A percentile compares a stretch with the other conserved stretches of the same genome.
phyloP scores from a whole-genome alignment of 2,888 invertebrate genomes.

The Gryllus longicercus region DNA sequence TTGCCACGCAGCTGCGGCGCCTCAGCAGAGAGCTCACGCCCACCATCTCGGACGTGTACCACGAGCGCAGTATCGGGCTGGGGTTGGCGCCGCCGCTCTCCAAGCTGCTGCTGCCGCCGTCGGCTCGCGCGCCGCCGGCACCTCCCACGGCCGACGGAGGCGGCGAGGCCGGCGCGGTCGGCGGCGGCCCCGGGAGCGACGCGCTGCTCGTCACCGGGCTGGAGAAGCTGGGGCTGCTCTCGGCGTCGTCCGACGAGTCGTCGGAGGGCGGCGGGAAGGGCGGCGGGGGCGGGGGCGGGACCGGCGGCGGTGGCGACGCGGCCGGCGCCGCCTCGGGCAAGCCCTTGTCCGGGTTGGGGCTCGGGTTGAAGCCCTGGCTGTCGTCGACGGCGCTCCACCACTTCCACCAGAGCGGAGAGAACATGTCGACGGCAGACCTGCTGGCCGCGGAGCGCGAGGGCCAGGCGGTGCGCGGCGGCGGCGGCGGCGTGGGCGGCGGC shows the following conservation, averaged over 20 bases:
- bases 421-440: slow-evolving; percentile 69
- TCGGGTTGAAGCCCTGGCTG: slow-evolving; percentile 55
- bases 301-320: not conserved
- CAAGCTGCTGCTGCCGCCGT: slow-evolving; percentile 61
- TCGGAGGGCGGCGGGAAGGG: slow-evolving; percentile 18
- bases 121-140: slow-evolving; percentile 78
- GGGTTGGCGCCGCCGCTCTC: slow-evolving; percentile 84
- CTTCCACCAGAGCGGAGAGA: slow-evolving; percentile 60
- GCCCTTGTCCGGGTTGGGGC: not conserved
- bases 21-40: slow-evolving; percentile 84
- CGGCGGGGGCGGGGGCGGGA: not conserved
- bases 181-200: slow-evolving; percentile 49
- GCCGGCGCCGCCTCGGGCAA: not conserved
- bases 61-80: slow-evolving; percentile 81
- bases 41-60: slow-evolving; percentile 87
- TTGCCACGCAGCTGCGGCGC: slow-evolving; percentile 68
- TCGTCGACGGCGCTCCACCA: slow-evolving; percentile 59
- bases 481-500: slow-evolving; percentile 51
- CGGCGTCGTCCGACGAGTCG: slow-evolving; percentile 26
- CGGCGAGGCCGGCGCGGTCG: slow-evolving; percentile 81
- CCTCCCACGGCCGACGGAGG: slow-evolving; percentile 79
- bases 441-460: slow-evolving; percentile 56
- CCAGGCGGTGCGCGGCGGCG: slow-evolving; percentile 42
- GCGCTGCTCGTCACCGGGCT: slow-evolving; percentile 30
- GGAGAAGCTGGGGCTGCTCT: slow-evolving; percentile 35